Conservation (phyloP, 2,113 vertebrate genomes). For the Saguinus imperator region DNA sequence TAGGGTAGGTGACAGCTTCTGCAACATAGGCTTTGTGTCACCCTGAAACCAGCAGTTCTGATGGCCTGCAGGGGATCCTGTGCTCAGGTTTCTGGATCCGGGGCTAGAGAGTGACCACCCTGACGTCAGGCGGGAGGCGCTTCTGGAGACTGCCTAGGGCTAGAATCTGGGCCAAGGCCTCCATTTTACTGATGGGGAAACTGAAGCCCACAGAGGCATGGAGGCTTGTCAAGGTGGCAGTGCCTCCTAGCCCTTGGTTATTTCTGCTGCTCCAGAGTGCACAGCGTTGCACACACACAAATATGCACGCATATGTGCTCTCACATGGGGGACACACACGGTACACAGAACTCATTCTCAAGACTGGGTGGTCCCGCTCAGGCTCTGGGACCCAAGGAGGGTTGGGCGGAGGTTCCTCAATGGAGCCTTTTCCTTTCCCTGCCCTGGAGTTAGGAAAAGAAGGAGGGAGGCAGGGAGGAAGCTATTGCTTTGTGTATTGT, state of each 20-base stretch:
- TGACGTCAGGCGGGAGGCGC: neutral
- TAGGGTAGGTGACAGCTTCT: neutral
- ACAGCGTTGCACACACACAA: no score
- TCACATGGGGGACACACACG: accelerated
- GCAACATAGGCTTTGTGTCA: no score
- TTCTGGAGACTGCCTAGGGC: neutral
- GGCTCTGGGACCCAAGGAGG: neutral
- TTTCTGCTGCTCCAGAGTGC: neutral
- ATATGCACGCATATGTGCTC: accelerated
- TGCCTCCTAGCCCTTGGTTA: neutral
- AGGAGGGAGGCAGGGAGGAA: constrained; percentile 48
- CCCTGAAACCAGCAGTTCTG: neutral
- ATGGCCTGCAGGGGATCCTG: neutral
- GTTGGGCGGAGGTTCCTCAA: neutral
- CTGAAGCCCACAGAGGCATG: neutral
- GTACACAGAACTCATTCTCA: neutral
- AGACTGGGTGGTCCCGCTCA: neutral
- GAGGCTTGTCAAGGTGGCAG: neutral
- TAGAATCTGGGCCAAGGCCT: neutral
- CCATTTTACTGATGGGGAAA: neutral
- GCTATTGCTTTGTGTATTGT: constrained; percentile 69
- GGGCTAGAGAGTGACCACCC: neutral
- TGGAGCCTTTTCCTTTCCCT: neutral
- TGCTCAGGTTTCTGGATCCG: neutral
- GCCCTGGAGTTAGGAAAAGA: constrained; percentile 3